A percentile compares a stretch with the other conserved stretches of the same genome.
Conservation (phyloP, 2,113 vertebrate species). For the Catharus fuscescens region DNA sequence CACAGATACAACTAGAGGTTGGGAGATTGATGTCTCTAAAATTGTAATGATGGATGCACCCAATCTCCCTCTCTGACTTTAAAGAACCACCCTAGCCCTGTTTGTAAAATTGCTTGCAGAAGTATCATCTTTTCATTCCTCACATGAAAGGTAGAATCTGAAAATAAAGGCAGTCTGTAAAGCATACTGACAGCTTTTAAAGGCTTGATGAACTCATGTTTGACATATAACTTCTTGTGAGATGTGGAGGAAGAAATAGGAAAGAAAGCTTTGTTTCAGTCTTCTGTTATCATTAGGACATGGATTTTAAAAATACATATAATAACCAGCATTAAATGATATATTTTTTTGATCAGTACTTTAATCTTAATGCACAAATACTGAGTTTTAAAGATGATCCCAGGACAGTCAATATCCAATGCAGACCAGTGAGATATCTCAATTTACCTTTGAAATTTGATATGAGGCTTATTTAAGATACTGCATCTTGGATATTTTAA, state of each 20-base stretch:
- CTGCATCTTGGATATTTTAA: neutral
- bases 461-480: neutral
- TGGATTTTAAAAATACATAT: neutral
- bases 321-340: neutral
- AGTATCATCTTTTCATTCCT: neutral
- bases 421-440: neutral
- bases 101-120: neutral
- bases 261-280: neutral
- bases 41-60: neutral
- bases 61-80: neutral
- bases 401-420: neutral
- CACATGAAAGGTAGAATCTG: neutral
- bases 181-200: neutral
- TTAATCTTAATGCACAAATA: neutral
- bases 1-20: neutral
- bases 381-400: neutral
- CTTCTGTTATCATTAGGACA: neutral
- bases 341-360: neutral
- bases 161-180: neutral
- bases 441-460: neutral
- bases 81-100: neutral
- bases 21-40: neutral
- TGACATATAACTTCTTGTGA: neutral
- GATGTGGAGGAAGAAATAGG: neutral
- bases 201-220: neutral